Base-by-base conservation (phyloP, 2,888 invertebrate species). In the Agapostemon virescens region DNA sequence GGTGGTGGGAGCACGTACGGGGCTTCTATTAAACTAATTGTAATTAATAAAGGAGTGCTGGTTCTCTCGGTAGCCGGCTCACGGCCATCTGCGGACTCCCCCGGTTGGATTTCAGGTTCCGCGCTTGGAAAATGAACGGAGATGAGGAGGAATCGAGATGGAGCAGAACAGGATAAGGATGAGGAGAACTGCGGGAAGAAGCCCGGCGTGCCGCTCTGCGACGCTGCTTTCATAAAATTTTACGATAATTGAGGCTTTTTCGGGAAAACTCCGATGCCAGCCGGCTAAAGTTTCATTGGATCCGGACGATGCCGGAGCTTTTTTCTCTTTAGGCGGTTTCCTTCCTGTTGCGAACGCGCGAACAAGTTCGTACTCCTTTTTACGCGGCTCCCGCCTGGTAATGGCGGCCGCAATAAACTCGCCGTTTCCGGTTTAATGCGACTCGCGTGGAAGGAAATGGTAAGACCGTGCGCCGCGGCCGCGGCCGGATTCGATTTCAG, bases 11-110 rank as follows among this genome's bases (percentile, higher is more conserved):
- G 84, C 75, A 82, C 80, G 69, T 80, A 76, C 78, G 85, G 87
- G 88, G 85, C 86, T 88, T 91, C 90, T 88, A 89, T 91, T 91
- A 90, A 90, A 91, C 90, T 91, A 91, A 92, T 92, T 91, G 90
- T 91, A 92, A 92, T 92, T 91, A 92, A 91, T 91, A 91, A 90
- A 92, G 89, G 84, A 90, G 86, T 72, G 49, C 49, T 69, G 58
- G 66, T 75, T 71, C 63, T 63, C 63, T n/a, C 33, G 63, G 33
- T 61, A n/a, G 64, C 69, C 72, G 58, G 69, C 74, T 76, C 76
- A 75, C 69, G 82, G 74, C 82, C 76, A 79, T 79, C 84, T 79
- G 75, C 74, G 77, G 75, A 26, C n/a, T 58, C 17, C 64, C 64
- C 81, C n/a, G 69, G 67, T 64, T 69, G 72, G 79, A 79, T 78